These are phyloP conservation scores for Eucriotettix oculatus DNA, from an alignment of 2,888 invertebrate genomes.

Conservation along the genomic window DNA sequence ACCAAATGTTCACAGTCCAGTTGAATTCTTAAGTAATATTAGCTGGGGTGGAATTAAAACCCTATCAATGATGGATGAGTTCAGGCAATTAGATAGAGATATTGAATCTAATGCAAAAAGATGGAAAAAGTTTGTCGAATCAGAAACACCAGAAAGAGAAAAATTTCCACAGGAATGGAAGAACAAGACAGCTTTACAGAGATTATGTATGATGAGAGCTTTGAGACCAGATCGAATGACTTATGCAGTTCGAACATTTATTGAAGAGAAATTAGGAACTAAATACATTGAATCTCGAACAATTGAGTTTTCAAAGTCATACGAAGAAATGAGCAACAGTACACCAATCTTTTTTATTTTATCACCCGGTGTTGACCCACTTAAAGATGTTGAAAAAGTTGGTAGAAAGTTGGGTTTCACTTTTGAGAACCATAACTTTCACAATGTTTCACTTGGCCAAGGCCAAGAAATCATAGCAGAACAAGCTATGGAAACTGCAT, in stretches of 20 bases:
- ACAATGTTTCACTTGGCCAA: constrained; percentile 86
- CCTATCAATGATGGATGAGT: constrained; percentile 59
- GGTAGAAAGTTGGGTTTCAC: constrained; percentile 69
- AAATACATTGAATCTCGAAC: constrained; percentile 66
- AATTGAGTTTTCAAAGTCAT: constrained; percentile 71
- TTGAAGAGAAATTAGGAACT: constrained; percentile 73
- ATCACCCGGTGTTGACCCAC: constrained; percentile 85
- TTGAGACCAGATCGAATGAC: constrained; percentile 88
- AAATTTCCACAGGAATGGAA: constrained; percentile 95
- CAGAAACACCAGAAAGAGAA: constrained; percentile 84
- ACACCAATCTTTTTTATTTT: constrained; percentile 89
- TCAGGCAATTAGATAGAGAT: constrained; percentile 51
- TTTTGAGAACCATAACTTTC: constrained; percentile 65
- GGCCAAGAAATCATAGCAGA: constrained; percentile 90
- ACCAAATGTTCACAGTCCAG: constrained; percentile 55
- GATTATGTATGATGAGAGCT: constrained; percentile 82
- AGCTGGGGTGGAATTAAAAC: constrained; percentile 73
- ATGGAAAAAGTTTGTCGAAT: constrained; percentile 86
- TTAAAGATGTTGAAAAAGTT: constrained; percentile 79
- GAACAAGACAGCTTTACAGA: constrained; percentile 66
- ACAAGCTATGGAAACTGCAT: constrained; percentile 61
- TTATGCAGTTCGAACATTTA: constrained; percentile 71
- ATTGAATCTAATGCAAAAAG: constrained; percentile 25
- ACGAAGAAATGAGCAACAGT: constrained; percentile 62
- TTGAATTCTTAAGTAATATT: constrained; percentile 63